Evolutionary conservation across 2,888 invertebrate genomes (phyloP), one percentile per base, ranked within the genome.

Genomic region (Alcis repandata): DNA sequence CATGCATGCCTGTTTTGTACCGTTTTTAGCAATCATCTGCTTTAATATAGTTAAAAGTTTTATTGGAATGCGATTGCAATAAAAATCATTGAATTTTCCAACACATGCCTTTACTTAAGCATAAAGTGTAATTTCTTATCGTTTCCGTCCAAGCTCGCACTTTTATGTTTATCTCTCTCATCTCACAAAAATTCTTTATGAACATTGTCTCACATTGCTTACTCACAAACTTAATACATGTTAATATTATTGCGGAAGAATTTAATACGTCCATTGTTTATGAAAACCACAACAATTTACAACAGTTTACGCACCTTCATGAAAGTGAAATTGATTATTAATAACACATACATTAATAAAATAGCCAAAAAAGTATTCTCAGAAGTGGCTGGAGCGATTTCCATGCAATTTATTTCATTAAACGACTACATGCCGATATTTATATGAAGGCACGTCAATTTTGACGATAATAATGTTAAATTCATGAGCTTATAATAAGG

Each of bases 251-350:
- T 64, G 74, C 80, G 84, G 85, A 87, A 86, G 84, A 77, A 69
- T 79, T 72, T 74, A 79, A 66, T 48, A 64, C 64, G 62, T 69
- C 70, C 68, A 77, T 75, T 78, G 76, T 79, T 73, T 72, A 75
- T 76, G 67, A 75, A 79, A 77, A 75, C 70, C 64, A 73, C 76
- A 75, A 76, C 75, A 75, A 66, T 78, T 72, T 77, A 72, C 62
- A 57, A 70, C 70, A 71, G 72, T 78, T 78, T 80, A 76, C 76
- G 68, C 72, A 67, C 68, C 74, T 75, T 83, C 79, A 74, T 80
- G 79, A 83, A 84, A 77, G 79, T 80, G 77, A 90, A 90, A 92
- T 91, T 91, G 89, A 87, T 89, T 89, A 83, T 90, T 91, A 91
- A 91, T 90, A 87, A 85, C 79, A 77, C 68, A 53, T 75, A 75